Conservation (phyloP, 2,888 invertebrate species). For the Phanerotoma sp. region DNA sequence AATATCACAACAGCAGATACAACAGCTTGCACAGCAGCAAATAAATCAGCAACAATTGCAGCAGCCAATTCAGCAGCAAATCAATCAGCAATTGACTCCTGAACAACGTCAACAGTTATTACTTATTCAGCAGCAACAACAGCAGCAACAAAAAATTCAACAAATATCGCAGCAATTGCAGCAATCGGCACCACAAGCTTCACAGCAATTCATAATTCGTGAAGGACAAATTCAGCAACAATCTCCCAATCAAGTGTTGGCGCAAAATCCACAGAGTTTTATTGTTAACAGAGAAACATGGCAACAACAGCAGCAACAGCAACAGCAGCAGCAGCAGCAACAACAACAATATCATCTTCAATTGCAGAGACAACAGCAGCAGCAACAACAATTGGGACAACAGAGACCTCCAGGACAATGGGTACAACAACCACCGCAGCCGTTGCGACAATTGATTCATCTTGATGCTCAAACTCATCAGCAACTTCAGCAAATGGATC, state of each 20-base stretch:
- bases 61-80: conserved; percentile 60
- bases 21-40: conserved; percentile 39
- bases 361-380: conserved; percentile 55
- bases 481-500: conserved; percentile 79
- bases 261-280: conserved; percentile 50
- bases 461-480: conserved; percentile 82
- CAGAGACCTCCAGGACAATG: conserved; percentile 52
- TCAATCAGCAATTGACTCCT: conserved; percentile 38
- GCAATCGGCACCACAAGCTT: conserved; percentile 52
- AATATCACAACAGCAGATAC: conserved; percentile 18
- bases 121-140: conserved; percentile 61
- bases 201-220: conserved; percentile 56
- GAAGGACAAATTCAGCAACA: conserved; percentile 56
- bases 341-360: conserved; percentile 43
- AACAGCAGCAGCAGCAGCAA: conserved; percentile 62
- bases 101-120: conserved; percentile 58
- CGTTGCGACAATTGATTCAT: conserved; percentile 71
- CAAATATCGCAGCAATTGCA: conserved; percentile 59
- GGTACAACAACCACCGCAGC: conserved; percentile 63
- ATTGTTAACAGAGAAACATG: conserved; percentile 63
- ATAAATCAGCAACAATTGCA: conserved; percentile 41
- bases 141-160: conserved; percentile 61
- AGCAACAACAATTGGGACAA: conserved; percentile 51
- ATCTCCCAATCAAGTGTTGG: conserved; percentile 53
- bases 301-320: conserved; percentile 62